These are phyloP conservation scores for Euplagia quadripunctaria DNA, from an alignment of 2,888 invertebrate species.

Conservation along the genomic window DNA sequence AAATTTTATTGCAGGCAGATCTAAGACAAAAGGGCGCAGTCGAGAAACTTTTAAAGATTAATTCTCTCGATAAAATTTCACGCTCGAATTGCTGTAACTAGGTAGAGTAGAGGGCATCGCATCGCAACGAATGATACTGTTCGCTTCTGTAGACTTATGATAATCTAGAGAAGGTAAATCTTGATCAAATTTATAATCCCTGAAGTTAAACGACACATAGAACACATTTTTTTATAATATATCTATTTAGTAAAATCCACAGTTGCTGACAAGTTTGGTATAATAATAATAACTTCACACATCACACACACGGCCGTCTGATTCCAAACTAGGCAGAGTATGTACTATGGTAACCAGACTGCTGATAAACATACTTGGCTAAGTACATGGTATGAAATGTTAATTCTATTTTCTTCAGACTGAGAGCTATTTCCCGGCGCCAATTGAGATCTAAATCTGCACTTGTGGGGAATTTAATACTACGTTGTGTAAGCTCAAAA, in stretches of 20 bases:
- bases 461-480: no score
- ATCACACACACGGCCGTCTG: no score
- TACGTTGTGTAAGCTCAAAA: no score
- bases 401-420: neutral
- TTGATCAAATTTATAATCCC: slow-evolving; percentile 11
- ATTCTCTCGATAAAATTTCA: slow-evolving; percentile 86
- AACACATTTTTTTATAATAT: no score
- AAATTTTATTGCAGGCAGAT: slow-evolving; percentile 78
- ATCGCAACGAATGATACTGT: slow-evolving; percentile 69
- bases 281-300: no score
- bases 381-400: neutral
- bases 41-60: slow-evolving; percentile 82
- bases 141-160: slow-evolving; percentile 58
- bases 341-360: no score
- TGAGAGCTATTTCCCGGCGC: no score
- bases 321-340: no score
- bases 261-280: no score
- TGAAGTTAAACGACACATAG: neutral
- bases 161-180: slow-evolving; percentile 42
- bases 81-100: slow-evolving; percentile 78
- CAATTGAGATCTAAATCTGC: no score
- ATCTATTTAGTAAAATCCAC: neutral
- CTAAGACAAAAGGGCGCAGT: slow-evolving; percentile 78
- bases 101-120: slow-evolving; percentile 67
- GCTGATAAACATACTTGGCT: no score